Conservation (phyloP, 2,888 invertebrate genomes). For the Portevinia maculata region DNA sequence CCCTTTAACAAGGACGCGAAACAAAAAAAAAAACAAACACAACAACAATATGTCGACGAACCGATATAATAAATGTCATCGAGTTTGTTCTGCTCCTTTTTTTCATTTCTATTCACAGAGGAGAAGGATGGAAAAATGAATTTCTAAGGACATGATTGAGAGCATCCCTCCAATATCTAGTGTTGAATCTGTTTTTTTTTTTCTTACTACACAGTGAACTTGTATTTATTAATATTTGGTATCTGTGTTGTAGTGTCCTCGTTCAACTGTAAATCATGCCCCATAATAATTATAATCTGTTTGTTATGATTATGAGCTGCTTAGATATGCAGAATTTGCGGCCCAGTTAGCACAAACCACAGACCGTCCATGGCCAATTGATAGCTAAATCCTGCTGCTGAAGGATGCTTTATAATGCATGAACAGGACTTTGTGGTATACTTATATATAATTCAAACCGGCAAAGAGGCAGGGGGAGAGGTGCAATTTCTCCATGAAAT, state of each 20-base stretch:
- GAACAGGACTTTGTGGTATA: conserved; percentile 15
- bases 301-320: conserved; percentile 55
- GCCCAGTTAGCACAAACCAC: conserved; percentile 58
- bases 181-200: conserved; percentile 12
- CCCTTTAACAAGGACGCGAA: conserved; percentile 41
- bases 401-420: conserved; percentile 38
- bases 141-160: conserved; percentile 14
- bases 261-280: conserved; percentile 57
- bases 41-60: conserved; percentile 8
- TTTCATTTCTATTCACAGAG: conserved; percentile 22
- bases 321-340: conserved; percentile 57
- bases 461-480: background rate
- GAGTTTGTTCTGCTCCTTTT: conserved; percentile 43
- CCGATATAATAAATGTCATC: conserved; percentile 54
- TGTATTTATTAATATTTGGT: background rate
- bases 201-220: conserved; percentile 5
- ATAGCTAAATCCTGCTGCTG: conserved; percentile 22
- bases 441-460: conserved; percentile 49
- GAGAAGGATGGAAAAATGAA: conserved; percentile 35
- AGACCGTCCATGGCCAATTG: conserved; percentile 7
- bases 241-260: background rate
- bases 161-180: conserved; percentile 40
- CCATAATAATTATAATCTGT: conserved; percentile 61
- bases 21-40: conserved; percentile 7
- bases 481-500: conserved; percentile 47